Evolutionary conservation across 2,113 vertebrate species (phyloP).

Genomic region (Empidonax alnorum): DNA sequence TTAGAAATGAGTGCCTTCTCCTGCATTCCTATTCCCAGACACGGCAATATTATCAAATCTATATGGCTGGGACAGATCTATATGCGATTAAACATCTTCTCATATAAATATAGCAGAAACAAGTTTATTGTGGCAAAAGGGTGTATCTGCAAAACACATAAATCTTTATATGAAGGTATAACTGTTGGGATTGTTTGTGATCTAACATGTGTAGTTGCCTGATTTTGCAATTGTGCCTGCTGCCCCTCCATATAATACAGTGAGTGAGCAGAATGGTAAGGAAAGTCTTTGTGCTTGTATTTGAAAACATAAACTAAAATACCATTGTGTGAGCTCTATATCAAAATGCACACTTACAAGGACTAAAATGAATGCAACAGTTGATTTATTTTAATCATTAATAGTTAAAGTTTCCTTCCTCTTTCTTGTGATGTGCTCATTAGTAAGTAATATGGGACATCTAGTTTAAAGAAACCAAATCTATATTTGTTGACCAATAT

Average conservation of each 20-base stretch:
- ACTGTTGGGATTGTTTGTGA: neutral
- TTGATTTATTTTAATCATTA: neutral
- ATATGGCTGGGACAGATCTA: neutral
- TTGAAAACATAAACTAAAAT: constrained; percentile 17
- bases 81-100: neutral
- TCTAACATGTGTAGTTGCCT: neutral
- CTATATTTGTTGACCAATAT: constrained; percentile 23
- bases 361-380: neutral
- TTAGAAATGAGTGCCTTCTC: neutral
- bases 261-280: neutral
- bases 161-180: neutral
- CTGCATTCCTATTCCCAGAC: neutral
- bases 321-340: neutral
- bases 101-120: neutral
- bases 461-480: constrained; percentile 10
- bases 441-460: neutral
- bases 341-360: constrained; percentile 12
- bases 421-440: neutral
- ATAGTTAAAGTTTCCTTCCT: neutral
- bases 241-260: neutral
- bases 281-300: neutral
- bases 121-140: neutral
- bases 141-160: neutral
- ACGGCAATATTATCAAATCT: neutral
- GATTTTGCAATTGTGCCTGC: neutral